A percentile compares a stretch with the other conserved stretches of the same genome.
Conservation (phyloP, 2,888 invertebrate species). For the Lepidochitona cinerea region DNA sequence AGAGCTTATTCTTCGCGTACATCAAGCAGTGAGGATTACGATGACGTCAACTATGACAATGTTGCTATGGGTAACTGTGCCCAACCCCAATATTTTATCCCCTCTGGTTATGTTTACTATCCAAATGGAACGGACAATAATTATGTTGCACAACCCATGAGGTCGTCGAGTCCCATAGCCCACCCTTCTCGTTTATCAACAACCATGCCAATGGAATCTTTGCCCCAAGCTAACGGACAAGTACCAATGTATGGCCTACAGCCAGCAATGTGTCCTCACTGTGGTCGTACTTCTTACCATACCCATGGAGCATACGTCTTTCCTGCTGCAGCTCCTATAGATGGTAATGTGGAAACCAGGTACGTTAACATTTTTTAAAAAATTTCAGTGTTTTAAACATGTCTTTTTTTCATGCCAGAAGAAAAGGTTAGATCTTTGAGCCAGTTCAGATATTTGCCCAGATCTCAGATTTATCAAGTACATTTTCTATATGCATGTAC, state of each 20-base stretch:
- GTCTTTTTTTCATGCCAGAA: no score
- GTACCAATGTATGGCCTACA: conserved; percentile 11
- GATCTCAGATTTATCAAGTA: no score
- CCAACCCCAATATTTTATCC: neutral
- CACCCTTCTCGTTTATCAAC: neutral
- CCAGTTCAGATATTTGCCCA: no score
- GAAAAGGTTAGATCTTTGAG: no score
- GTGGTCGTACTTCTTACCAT: conserved; percentile 48
- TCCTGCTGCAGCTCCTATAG: no score
- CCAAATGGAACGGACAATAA: neutral
- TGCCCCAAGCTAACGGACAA: neutral
- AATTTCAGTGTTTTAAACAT: no score
- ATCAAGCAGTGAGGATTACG: neutral
- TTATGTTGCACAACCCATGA: neutral
- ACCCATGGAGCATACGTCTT: conserved; percentile 47
- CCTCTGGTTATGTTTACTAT: neutral
- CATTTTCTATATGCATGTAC: no score
- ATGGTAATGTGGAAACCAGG: no score
- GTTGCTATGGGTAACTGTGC: neutral
- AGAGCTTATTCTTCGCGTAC: neutral
- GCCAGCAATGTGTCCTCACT: conserved; percentile 46
- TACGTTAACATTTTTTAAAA: no score
- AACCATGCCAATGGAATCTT: neutral
- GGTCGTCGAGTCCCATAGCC: neutral
- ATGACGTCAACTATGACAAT: neutral